Conservation (phyloP, 2,888 invertebrate species). For the Tricholauxania praeusta region DNA sequence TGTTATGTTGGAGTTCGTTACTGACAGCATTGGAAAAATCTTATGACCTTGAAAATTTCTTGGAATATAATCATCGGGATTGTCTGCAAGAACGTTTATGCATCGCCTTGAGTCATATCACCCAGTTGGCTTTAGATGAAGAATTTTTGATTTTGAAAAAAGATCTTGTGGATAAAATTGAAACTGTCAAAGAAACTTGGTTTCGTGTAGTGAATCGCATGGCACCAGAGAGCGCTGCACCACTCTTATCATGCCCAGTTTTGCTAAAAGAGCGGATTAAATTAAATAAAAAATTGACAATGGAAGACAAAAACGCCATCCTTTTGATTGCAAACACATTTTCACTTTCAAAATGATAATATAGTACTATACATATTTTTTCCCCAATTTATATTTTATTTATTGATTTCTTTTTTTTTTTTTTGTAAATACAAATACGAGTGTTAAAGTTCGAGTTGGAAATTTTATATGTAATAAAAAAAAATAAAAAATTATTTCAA, state of each 20-base stretch:
- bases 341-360: neutral
- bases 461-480: no score
- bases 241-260: conserved; percentile 46
- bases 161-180: conserved; percentile 57
- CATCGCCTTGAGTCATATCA: conserved; percentile 79
- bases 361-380: no score
- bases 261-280: conserved; percentile 38
- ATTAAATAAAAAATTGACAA: neutral
- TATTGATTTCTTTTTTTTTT: no score
- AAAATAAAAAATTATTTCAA: no score
- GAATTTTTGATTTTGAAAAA: conserved; percentile 72
- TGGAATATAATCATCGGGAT: conserved; percentile 88
- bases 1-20: conserved; percentile 77
- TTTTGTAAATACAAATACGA: no score
- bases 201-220: conserved; percentile 64
- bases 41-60: conserved; percentile 82
- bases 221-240: conserved; percentile 63
- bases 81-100: conserved; percentile 89
- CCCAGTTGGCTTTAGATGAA: conserved; percentile 71
- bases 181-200: conserved; percentile 61
- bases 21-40: conserved; percentile 82
- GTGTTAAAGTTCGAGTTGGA: no score
- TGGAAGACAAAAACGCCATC: conserved; percentile 41
- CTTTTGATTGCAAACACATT: conserved; percentile 39
- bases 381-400: no score